phyloP scores from a whole-genome alignment of 2,797 vertebrate genomes.

The Coranthus polyacanthus region DNA sequence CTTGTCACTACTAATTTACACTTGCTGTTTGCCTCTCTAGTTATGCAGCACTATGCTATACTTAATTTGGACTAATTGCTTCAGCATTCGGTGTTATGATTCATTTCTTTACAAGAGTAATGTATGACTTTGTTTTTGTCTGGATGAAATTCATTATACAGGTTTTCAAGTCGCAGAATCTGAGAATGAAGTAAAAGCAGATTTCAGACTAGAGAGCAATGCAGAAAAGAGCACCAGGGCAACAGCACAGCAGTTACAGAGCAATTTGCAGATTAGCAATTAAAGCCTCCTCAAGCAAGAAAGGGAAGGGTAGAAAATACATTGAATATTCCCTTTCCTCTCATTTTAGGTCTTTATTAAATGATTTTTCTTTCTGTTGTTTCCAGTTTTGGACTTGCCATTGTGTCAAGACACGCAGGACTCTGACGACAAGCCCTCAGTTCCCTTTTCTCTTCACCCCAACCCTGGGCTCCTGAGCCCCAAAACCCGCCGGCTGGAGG shows the following conservation, averaged over 20 bases:
- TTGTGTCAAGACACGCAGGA: constrained; percentile 85
- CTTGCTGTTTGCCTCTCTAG: constrained; percentile 38
- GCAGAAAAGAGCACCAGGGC: not conserved
- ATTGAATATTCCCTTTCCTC: not conserved
- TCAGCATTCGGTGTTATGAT: constrained; percentile 31
- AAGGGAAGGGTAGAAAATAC: constrained; percentile 22
- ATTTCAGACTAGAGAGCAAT: constrained; percentile 2
- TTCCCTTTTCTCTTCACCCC: constrained; percentile 69
- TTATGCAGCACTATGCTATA: constrained; percentile 16
- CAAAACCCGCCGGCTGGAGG: constrained; percentile 87
- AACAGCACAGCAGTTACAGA: constrained; percentile 8
- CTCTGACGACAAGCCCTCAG: constrained; percentile 76
- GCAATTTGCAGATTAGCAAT: constrained; percentile 41
- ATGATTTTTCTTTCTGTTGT: constrained; percentile 23
- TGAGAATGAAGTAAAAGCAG: not conserved
- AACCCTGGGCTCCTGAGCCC: constrained; percentile 85
- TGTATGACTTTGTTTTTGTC: constrained; percentile 18
- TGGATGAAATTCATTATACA: constrained; percentile 8
- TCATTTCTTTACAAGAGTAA: constrained; percentile 29
- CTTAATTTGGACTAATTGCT: constrained; percentile 65
- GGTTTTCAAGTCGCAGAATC: constrained; percentile 12
- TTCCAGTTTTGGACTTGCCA: constrained; percentile 84
- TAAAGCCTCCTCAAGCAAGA: constrained; percentile 24
- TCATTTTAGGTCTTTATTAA: not conserved
- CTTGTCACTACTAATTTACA: constrained; percentile 64